Percentiles rank a stretch among this genome's conserved stretches.
Conservation (phyloP, 2,888 invertebrate species). For the Sesia apiformis region DNA sequence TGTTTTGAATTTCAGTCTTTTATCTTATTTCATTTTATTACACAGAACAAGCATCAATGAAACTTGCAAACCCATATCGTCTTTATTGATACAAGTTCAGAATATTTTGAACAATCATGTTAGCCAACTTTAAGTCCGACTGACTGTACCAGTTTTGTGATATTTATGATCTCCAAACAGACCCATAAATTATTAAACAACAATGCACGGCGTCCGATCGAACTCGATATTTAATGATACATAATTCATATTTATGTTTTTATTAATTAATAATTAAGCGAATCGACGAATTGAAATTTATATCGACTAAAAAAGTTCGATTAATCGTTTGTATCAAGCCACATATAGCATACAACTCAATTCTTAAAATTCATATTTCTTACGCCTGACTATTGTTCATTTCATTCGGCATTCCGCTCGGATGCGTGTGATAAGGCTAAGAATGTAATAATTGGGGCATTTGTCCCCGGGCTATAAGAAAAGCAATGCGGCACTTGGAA, state of each 20-base stretch:
- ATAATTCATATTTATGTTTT: constrained; percentile 58
- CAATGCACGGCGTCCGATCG: constrained; percentile 36
- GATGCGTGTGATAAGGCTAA: constrained; percentile 34
- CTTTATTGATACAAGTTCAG: constrained; percentile 4
- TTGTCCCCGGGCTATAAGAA: constrained; percentile 41
- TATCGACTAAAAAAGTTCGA: neutral
- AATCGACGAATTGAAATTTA: neutral
- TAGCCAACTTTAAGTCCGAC: neutral
- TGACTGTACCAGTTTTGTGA: constrained; percentile 5
- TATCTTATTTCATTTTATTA: too few relatives aligned
- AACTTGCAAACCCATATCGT: too few relatives aligned
- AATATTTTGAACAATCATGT: too few relatives aligned
- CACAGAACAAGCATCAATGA: too few relatives aligned
- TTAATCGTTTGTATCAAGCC: neutral
- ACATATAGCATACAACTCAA: constrained; percentile 33
- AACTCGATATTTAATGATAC: constrained; percentile 31
- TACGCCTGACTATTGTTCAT: constrained; percentile 43
- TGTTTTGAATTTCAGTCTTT: too few relatives aligned
- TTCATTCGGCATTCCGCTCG: constrained; percentile 28
- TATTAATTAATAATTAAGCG: constrained; percentile 59
- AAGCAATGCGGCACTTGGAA: constrained; percentile 42
- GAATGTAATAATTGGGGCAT: constrained; percentile 65
- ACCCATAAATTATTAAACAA: constrained; percentile 46
- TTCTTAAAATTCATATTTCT: constrained; percentile 60
- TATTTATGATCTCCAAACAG: constrained; percentile 37